A percentile compares a stretch with the other conserved stretches of the same genome.
phyloP scores from a whole-genome alignment of 2,113 vertebrate species.

The Oncorhynchus tshawytscha region DNA sequence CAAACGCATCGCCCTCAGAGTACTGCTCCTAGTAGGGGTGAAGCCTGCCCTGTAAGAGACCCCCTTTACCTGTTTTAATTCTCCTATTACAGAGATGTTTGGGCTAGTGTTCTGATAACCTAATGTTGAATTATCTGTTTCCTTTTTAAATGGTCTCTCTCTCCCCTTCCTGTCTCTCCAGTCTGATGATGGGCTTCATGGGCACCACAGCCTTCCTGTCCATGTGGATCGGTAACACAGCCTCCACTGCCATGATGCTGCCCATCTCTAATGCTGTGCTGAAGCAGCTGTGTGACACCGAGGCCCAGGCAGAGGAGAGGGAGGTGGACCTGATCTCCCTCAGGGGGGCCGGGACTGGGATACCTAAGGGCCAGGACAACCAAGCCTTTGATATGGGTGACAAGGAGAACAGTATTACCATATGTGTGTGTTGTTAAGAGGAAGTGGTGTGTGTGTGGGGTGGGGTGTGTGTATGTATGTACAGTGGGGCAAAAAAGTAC shows the following conservation, averaged over 20 bases:
- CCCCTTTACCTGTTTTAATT: background rate
- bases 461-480: background rate
- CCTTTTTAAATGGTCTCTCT: background rate
- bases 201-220: constrained; percentile 84
- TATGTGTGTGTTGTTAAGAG: constrained; percentile 11
- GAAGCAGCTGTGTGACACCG: constrained; percentile 71
- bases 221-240: constrained; percentile 92
- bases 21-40: constrained; percentile 78
- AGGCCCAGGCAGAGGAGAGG: constrained; percentile 40
- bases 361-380: constrained; percentile 27
- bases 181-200: constrained; percentile 88
- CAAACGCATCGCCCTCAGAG: constrained; percentile 78
- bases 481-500: too few species aligned
- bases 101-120: background rate
- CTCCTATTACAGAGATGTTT: background rate
- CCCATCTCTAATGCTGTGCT: constrained; percentile 81
- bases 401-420: constrained; percentile 3
- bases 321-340: background rate
- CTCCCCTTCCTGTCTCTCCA: constrained; percentile 38
- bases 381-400: constrained; percentile 42
- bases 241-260: constrained; percentile 88
- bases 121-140: background rate
- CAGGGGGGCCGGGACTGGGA: background rate
- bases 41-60: constrained; percentile 81
- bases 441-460: background rate